These are phyloP conservation scores for Galemys pyrenaicus DNA, from an alignment of 2,113 vertebrate genomes.

Conservation along the genomic window DNA sequence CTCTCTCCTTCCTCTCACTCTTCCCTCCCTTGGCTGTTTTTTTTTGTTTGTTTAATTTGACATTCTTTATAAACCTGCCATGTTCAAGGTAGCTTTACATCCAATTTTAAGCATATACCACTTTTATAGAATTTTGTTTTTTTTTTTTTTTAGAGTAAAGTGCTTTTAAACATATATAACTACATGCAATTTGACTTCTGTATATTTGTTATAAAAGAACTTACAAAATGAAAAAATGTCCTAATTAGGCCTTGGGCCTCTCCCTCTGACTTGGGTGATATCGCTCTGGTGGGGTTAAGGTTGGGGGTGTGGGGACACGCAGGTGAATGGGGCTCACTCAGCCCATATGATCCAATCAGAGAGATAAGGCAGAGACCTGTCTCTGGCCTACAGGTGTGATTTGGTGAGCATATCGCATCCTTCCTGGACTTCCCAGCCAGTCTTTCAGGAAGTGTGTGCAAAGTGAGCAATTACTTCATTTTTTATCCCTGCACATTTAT, in stretches of 20 bases:
- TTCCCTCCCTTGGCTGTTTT: background rate
- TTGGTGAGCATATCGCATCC: background rate
- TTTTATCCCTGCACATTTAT: background rate
- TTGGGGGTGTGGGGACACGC: background rate
- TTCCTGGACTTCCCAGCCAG: background rate
- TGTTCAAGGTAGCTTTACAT: background rate
- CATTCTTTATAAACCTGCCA: background rate
- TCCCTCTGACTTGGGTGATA: background rate
- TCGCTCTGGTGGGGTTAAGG: background rate
- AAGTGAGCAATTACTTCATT: slow-evolving; percentile 18
- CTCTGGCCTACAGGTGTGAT: background rate
- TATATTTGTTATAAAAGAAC: background rate
- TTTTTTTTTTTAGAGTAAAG: background rate
- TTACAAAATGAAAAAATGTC: background rate
- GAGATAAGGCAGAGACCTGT: background rate
- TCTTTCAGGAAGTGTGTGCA: background rate
- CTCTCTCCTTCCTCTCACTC: background rate
- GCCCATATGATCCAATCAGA: background rate
- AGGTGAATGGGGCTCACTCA: background rate
- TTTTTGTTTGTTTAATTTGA: background rate
- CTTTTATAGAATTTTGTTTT: background rate
- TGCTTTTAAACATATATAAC: background rate
- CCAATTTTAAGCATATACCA: background rate
- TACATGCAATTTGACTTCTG: slow-evolving; percentile 11
- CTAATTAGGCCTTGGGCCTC: background rate